Conservation (phyloP, 2,888 invertebrate genomes). For the Tiphia femorata region DNA sequence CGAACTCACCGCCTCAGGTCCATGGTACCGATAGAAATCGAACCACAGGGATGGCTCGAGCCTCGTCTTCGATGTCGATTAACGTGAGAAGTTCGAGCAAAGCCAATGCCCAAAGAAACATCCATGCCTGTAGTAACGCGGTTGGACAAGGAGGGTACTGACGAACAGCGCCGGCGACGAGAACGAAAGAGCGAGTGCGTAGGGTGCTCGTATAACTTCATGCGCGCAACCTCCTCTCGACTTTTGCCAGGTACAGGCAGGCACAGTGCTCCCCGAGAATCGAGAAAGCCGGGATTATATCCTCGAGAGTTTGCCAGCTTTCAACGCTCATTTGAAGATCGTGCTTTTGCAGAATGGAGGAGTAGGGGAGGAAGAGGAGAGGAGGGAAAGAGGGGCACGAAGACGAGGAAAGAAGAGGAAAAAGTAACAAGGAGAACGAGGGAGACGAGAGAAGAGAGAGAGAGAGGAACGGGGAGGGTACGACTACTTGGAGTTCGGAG, state of each 20-base stretch:
- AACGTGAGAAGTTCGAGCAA: neutral
- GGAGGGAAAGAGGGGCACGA: conserved; percentile 29
- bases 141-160: too few species aligned
- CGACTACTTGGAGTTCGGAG: too few species aligned
- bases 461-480: neutral
- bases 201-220: conserved; percentile 52
- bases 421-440: conserved; percentile 3
- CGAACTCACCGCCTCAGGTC: too few species aligned
- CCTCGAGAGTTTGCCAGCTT: conserved; percentile 64
- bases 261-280: conserved; percentile 36
- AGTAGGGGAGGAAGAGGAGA: neutral
- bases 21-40: too few species aligned
- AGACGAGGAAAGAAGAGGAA: conserved; percentile 16
- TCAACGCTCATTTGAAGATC: conserved; percentile 60
- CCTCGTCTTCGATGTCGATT: neutral
- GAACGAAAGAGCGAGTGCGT: conserved; percentile 20
- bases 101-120: too few species aligned
- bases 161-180: neutral
- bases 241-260: conserved; percentile 8
- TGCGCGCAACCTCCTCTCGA: conserved; percentile 25
- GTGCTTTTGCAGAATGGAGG: conserved; percentile 19
- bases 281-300: conserved; percentile 61
- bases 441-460: neutral
- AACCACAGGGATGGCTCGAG: too few species aligned
- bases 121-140: too few species aligned